Conservation (phyloP, 2,113 vertebrate genomes). For the Atrichornis clamosus region DNA sequence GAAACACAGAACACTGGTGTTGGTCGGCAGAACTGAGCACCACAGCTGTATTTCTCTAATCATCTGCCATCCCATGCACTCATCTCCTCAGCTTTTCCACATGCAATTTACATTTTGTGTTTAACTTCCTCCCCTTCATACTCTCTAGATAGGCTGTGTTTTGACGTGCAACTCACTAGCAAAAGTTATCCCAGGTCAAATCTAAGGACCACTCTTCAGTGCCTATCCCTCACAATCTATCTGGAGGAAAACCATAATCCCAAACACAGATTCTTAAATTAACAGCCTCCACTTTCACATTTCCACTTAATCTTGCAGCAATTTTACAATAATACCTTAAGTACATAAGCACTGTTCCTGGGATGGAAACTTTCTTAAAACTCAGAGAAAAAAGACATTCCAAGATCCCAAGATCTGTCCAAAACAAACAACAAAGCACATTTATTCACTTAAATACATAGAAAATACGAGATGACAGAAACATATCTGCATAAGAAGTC, state of each 20-base stretch:
- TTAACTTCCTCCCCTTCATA: neutral
- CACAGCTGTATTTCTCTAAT: neutral
- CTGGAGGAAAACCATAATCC: neutral
- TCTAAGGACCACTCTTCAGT: neutral
- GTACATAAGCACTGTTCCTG: neutral
- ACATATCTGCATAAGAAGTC: neutral
- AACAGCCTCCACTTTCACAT: neutral
- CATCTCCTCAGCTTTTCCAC: neutral
- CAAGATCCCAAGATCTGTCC: neutral
- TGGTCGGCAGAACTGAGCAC: neutral
- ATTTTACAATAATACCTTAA: neutral
- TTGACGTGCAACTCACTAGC: neutral
- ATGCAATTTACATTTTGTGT: neutral
- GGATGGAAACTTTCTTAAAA: neutral
- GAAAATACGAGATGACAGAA: neutral
- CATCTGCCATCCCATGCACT: neutral
- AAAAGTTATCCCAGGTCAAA: neutral
- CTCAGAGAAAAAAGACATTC: neutral
- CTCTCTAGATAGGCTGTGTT: neutral
- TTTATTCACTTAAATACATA: neutral
- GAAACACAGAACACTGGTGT: neutral
- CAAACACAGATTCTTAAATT: neutral
- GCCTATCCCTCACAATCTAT: neutral
- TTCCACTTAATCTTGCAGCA: neutral
- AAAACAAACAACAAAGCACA: slow-evolving; percentile 10